A percentile compares a stretch with the other conserved stretches of the same genome.
These are phyloP conservation scores for Pituophis catenifer DNA, from an alignment of 2,113 vertebrate species.

Conservation along the genomic window DNA sequence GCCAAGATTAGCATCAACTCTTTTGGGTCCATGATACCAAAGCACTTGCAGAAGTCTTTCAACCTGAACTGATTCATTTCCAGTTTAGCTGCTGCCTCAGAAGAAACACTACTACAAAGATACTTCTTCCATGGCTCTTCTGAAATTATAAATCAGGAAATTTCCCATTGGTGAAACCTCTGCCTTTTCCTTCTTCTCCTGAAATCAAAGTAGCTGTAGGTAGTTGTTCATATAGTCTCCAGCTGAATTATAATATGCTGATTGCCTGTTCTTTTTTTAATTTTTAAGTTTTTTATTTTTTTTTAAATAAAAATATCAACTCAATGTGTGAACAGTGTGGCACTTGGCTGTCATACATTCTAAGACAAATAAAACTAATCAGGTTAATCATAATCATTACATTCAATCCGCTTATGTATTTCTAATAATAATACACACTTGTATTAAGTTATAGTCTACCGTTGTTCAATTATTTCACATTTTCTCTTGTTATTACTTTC, in stretches of 20 bases:
- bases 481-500: too few relatives aligned
- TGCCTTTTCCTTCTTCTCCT: neutral
- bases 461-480: too few relatives aligned
- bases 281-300: too few relatives aligned
- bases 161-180: neutral
- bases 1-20: neutral
- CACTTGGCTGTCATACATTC: too few relatives aligned
- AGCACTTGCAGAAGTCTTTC: neutral
- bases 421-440: too few relatives aligned
- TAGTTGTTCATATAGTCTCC: neutral
- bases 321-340: too few relatives aligned
- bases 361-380: too few relatives aligned
- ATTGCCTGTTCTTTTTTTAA: neutral
- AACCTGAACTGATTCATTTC: neutral
- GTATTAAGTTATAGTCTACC: too few relatives aligned
- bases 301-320: too few relatives aligned
- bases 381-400: too few relatives aligned
- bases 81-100: neutral
- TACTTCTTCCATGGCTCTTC: neutral
- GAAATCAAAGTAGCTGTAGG: neutral
- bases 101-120: neutral
- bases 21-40: neutral
- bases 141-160: neutral
- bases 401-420: too few relatives aligned
- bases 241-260: neutral